These are phyloP conservation scores for Irena cyanogastra DNA, from an alignment of 2,113 vertebrate species.

Conservation along the genomic window DNA sequence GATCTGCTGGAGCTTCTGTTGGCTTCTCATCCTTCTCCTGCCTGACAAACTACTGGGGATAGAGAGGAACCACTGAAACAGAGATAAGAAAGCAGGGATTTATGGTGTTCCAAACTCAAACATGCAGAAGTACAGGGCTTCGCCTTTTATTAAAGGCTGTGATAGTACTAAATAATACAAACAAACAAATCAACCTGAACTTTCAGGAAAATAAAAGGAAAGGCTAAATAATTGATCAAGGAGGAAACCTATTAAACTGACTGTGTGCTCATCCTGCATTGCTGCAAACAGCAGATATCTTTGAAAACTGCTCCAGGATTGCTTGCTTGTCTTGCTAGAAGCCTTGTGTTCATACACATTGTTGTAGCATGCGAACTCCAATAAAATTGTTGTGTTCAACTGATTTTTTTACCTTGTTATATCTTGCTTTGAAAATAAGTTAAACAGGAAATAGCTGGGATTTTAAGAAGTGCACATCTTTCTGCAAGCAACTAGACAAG, in stretches of 20 bases:
- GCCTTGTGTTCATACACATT: not conserved
- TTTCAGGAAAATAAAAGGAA: not conserved
- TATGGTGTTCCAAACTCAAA: not conserved
- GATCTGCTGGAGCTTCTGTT: not conserved
- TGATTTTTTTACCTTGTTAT: not conserved
- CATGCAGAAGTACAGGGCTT: not conserved
- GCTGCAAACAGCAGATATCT: not conserved
- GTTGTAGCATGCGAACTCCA: not conserved
- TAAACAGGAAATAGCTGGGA: not conserved
- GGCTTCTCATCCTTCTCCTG: not conserved
- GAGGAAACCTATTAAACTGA: not conserved
- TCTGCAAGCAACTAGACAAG: slow-evolving; percentile 22
- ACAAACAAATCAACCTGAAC: not conserved
- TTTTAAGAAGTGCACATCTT: slow-evolving; percentile 8
- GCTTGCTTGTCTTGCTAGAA: not conserved
- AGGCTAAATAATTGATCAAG: not conserved
- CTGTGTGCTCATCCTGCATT: not conserved
- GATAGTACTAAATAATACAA: not conserved
- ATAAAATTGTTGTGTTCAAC: not conserved
- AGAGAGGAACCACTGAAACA: not conserved
- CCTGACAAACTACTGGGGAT: not conserved
- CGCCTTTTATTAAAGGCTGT: not conserved
- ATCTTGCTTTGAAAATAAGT: slow-evolving; percentile 23
- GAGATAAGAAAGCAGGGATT: not conserved
- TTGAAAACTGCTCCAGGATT: not conserved